Conservation (phyloP, 2,113 vertebrate species). For the Ictalurus punctatus region DNA sequence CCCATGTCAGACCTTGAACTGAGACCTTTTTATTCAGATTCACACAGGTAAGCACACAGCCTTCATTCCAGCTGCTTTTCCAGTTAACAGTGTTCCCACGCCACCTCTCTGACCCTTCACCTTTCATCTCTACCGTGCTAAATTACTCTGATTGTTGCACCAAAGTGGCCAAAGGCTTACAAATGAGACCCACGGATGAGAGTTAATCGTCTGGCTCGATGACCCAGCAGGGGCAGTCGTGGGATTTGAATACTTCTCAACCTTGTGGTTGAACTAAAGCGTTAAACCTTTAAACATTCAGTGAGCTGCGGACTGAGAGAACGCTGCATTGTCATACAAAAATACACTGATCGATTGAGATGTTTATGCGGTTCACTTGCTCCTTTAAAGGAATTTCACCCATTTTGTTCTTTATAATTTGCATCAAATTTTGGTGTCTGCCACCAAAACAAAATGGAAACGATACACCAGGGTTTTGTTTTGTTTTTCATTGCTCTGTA, state of each 20-base stretch:
- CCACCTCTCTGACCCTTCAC: not conserved
- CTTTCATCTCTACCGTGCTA: slow-evolving; percentile 9
- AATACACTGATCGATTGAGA: slow-evolving; percentile 4
- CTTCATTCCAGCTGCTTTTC: not conserved
- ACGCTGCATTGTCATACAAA: slow-evolving; percentile 12
- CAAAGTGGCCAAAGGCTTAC: not conserved
- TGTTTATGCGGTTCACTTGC: not conserved
- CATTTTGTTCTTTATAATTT: too few species aligned
- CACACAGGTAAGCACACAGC: not conserved
- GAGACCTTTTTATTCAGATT: not conserved
- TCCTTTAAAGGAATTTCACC: not conserved
- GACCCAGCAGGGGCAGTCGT: not conserved
- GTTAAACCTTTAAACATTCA: not conserved
- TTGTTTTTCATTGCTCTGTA: not conserved
- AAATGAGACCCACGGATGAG: not conserved
- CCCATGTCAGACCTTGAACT: not conserved
- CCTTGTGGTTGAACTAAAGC: not conserved
- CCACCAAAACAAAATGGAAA: not conserved
- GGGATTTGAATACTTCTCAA: not conserved
- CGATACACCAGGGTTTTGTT: not conserved
- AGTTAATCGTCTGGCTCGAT: not conserved
- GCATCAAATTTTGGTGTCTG: not conserved
- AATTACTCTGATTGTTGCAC: not conserved
- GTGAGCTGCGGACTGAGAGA: slow-evolving; percentile 15
- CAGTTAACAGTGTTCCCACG: not conserved